A percentile compares a stretch with the other conserved stretches of the same genome.
Conservation (phyloP, 2,888 invertebrate genomes). For the Stenoptilia bipunctidactyla region DNA sequence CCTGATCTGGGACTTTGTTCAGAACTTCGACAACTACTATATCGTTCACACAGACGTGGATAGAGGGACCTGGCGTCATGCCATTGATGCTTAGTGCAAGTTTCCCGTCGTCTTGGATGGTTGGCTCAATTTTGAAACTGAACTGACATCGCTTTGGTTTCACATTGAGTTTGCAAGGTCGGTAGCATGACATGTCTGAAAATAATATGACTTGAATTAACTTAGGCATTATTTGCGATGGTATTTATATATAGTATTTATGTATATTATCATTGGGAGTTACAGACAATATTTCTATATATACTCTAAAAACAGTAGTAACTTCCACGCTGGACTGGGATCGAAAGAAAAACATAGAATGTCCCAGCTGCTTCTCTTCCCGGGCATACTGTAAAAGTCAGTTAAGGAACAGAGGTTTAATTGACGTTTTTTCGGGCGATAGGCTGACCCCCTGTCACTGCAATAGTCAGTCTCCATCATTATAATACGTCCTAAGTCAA, state of each 20-base stretch:
- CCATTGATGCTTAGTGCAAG: conserved; percentile 45
- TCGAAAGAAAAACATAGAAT: too few relatives aligned
- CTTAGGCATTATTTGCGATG: conserved; percentile 9
- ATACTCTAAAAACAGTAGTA: too few relatives aligned
- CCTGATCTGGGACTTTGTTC: conserved; percentile 77
- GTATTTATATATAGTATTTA: not conserved
- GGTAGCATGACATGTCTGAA: conserved; percentile 51
- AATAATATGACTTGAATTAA: conserved; percentile 17
- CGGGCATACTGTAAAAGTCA: too few relatives aligned
- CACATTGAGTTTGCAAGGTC: conserved; percentile 64
- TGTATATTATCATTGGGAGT: too few relatives aligned
- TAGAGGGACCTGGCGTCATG: conserved; percentile 61
- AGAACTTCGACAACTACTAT: conserved; percentile 79
- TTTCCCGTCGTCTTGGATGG: conserved; percentile 33
- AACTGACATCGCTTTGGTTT: conserved; percentile 54
- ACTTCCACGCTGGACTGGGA: too few relatives aligned
- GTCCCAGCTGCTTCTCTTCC: too few relatives aligned
- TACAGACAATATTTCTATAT: too few relatives aligned
- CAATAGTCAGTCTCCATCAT: too few relatives aligned
- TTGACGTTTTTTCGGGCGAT: too few relatives aligned
- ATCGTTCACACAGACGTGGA: conserved; percentile 79
- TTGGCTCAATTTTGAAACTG: conserved; percentile 46
- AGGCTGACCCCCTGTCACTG: too few relatives aligned
- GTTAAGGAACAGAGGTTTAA: too few relatives aligned
- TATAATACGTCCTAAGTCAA: too few relatives aligned